Conservation (phyloP, 2,888 invertebrate genomes). For the Eristalis arbustorum region DNA sequence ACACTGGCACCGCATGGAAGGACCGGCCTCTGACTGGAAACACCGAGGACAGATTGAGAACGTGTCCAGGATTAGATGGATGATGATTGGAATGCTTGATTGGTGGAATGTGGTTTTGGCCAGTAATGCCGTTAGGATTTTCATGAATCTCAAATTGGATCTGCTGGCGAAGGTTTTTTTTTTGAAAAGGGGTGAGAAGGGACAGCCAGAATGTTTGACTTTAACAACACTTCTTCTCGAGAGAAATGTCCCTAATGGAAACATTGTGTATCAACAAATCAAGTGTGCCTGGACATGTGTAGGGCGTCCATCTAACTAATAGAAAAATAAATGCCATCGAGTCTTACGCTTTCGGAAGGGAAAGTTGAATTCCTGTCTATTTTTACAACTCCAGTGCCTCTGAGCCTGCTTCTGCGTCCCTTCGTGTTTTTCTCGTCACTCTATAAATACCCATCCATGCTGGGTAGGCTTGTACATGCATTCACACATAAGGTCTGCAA, state of each 20-base stretch:
- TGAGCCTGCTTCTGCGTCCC: too few species aligned
- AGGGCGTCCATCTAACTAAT: not conserved
- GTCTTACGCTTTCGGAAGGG: not conserved
- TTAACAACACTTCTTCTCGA: too few species aligned
- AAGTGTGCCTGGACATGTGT: too few species aligned
- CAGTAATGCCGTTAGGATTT: conserved; percentile 27
- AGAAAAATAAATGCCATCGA: not conserved
- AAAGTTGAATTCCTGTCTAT: not conserved
- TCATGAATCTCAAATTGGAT: conserved; percentile 60
- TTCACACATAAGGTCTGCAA: not conserved
- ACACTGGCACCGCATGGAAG: conserved; percentile 18
- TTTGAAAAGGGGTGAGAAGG: not conserved
- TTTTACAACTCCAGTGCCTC: conserved; percentile 25
- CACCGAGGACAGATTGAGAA: conserved; percentile 47
- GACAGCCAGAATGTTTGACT: too few species aligned
- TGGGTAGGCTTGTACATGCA: not conserved
- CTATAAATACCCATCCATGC: not conserved
- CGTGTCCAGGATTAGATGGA: conserved; percentile 47
- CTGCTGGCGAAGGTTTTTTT: not conserved
- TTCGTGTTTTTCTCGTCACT: not conserved
- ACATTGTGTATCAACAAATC: too few species aligned
- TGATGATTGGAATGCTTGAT: conserved; percentile 65
- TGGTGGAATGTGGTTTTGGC: conserved; percentile 42
- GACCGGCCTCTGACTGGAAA: conserved; percentile 30
- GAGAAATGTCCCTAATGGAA: too few species aligned